These are phyloP conservation scores for Siniperca obscura DNA, from an alignment of 2,797 vertebrate species.

Conservation along the genomic window DNA sequence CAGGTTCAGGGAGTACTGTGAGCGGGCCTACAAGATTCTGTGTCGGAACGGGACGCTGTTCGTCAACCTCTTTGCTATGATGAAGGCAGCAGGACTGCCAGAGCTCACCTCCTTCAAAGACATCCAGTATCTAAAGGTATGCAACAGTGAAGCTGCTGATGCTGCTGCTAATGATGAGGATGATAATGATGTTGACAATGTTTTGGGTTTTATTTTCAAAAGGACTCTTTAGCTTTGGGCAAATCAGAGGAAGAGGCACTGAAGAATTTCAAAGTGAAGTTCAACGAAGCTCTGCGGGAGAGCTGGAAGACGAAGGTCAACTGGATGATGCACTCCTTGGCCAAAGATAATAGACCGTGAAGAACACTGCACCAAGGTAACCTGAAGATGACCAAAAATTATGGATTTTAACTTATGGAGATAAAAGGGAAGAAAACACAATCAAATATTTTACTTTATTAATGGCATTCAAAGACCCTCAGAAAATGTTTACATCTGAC, in stretches of 20 bases:
- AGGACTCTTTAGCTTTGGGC: constrained; percentile 97
- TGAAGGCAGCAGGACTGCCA: constrained; percentile 97
- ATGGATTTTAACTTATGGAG: constrained; percentile 64
- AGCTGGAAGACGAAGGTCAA: constrained; percentile 99
- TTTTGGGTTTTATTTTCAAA: constrained; percentile 44
- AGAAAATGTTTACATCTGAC: constrained; percentile 76
- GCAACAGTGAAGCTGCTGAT: constrained; percentile 4
- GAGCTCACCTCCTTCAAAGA: constrained; percentile 98
- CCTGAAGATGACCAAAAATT: constrained; percentile 27
- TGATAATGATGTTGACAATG: constrained; percentile 12
- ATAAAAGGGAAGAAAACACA: constrained; percentile 57
- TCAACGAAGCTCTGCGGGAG: constrained; percentile 96
- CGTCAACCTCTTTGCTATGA: constrained; percentile 96
- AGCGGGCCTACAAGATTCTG: constrained; percentile 96
- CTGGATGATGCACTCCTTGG: constrained; percentile 98
- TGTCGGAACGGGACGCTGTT: constrained; percentile 94
- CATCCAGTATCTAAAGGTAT: constrained; percentile 98
- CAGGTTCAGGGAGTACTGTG: constrained; percentile 96
- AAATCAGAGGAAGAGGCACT: constrained; percentile 96
- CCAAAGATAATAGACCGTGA: constrained; percentile 95
- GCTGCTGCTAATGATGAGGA: neutral
- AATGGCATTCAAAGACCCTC: constrained; percentile 62
- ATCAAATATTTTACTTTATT: constrained; percentile 46
- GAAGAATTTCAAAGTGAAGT: constrained; percentile 98
- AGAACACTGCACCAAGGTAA: constrained; percentile 40